Conservation (phyloP, 1,140 invertebrate species). For the Rhopalosiphum maidis region DNA sequence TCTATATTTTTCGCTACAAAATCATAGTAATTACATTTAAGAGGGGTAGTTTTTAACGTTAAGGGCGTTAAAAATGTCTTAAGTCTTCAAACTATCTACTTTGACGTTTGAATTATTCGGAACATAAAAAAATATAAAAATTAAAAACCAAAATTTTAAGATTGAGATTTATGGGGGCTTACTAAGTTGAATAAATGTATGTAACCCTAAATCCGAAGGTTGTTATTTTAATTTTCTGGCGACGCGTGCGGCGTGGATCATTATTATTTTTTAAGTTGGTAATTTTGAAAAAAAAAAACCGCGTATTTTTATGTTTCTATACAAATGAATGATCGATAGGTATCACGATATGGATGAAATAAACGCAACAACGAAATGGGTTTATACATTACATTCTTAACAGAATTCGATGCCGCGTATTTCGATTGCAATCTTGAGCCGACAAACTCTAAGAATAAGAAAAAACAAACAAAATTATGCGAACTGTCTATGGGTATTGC, state of each 20-base stretch:
- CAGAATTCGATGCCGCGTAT: not conserved
- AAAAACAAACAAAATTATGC: conserved; percentile 4
- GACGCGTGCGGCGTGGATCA: not conserved
- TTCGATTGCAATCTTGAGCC: not conserved
- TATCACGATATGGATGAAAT: not conserved
- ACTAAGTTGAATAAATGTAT: not conserved
- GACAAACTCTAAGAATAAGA: not conserved
- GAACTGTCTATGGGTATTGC: not conserved
- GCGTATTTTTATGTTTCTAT: not conserved
- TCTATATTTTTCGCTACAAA: not conserved
- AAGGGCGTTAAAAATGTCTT: not conserved
- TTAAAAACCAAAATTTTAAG: not conserved
- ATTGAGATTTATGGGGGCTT: no score
- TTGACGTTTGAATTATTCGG: not conserved
- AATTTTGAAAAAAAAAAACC: not conserved
- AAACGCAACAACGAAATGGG: not conserved
- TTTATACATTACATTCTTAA: not conserved
- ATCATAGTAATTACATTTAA: not conserved
- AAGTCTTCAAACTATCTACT: not conserved
- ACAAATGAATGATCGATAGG: not conserved
- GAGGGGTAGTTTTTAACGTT: not conserved
- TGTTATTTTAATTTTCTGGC: not conserved
- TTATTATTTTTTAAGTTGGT: not conserved
- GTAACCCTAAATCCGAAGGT: not conserved
- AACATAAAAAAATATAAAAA: not conserved